Evolutionary conservation across 2,888 invertebrate species (phyloP).

Genomic region (Perizoma affinitatum): DNA sequence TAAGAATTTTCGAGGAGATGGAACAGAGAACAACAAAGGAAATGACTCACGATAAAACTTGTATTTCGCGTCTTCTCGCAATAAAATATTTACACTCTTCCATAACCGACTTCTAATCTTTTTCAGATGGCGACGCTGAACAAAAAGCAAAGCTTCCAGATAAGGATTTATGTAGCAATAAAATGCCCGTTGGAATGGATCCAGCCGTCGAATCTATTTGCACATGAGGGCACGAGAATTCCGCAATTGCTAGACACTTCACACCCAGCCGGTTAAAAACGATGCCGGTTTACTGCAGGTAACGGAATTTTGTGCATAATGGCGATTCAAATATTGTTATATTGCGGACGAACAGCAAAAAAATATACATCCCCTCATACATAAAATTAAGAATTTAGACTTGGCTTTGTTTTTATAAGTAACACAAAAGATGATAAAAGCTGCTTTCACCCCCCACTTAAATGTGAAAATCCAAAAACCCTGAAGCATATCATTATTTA

Average conservation of each 20-base stretch:
- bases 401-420: no score
- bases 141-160: conserved; percentile 44
- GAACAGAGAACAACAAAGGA: conserved; percentile 6
- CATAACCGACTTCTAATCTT: conserved; percentile 42
- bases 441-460: no score
- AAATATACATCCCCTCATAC: no score
- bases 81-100: conserved; percentile 36
- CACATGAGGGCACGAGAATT: conserved; percentile 41
- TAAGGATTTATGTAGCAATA: conserved; percentile 68
- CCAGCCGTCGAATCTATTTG: conserved; percentile 65
- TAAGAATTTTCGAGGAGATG: conserved; percentile 4
- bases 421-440: no score
- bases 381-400: no score
- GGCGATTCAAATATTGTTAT: no score
- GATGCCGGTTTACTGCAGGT: conserved; percentile 37
- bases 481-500: no score
- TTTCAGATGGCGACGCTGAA: conserved; percentile 38
- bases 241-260: conserved; percentile 42
- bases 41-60: conserved; percentile 20
- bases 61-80: conserved; percentile 12
- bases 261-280: conserved; percentile 37
- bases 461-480: no score
- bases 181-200: conserved; percentile 58
- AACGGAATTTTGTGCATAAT: background rate
- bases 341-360: no score